Base-by-base conservation (phyloP, 2,797 vertebrate species). In the Poeciliopsis paucimaculata region DNA sequence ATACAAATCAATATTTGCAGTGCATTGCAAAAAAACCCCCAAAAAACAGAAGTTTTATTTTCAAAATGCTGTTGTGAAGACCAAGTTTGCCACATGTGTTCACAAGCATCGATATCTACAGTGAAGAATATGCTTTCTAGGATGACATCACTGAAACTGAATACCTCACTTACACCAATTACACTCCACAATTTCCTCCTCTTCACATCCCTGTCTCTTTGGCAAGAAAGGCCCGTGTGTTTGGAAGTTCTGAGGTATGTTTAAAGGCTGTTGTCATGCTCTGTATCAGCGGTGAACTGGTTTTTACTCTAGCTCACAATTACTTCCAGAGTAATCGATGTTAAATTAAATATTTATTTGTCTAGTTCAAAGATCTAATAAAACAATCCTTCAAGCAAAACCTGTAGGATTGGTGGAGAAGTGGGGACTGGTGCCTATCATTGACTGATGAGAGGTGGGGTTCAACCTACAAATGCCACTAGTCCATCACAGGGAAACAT, bases 131-230 rank as follows among this genome's bases (percentile, higher is more conserved):
- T 71, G 72, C 79, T 82, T 87, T 75, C 82, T 88, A 72, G 77
- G 86, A 88, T 94, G 93, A 94, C 90, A 93, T 94, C 92, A 94
- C 6, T 92, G 92, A 92, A 95, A 95, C 88, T 88, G 78, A 93
- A 94, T 88, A 89, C 92, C 77, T 76, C 89, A 91, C 88, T 94
- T 88, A 90, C 55, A 82, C 87, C 88, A 93, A 92, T 95, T 94
- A 92, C 86, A 91, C 88, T 90, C 87, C 85, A 85, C 83, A 79
- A 84, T 82, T 82, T 77, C 84, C 80, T 75, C 57, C 46, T 53
- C 83, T 79, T 82, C 75, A 77, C 79, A 79, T 43, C 49, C 82
- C 77, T 71, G 79, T 78, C 45, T 79, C 78, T 83, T 46, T 73
- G 75, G 75, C 49, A 62, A 74, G 26, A 57, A 76, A 23, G 77